phyloP scores from a whole-genome alignment of 2,888 invertebrate species.

The Caenorhabditis sp. region DNA sequence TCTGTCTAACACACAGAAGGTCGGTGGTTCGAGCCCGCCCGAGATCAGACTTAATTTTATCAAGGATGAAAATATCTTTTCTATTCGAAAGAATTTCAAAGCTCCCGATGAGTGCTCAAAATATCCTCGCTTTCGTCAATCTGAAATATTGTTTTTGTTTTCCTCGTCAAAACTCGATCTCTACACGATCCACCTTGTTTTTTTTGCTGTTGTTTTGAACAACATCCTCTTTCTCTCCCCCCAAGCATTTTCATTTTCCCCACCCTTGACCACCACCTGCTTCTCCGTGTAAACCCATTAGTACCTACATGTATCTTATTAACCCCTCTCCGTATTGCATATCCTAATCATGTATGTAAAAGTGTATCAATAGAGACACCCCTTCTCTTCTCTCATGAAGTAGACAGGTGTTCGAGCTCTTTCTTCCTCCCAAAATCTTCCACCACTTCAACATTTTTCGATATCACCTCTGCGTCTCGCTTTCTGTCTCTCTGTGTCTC shows the following conservation, averaged over 20 bases:
- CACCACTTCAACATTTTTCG: constrained; percentile 28
- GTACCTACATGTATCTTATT: constrained; percentile 39
- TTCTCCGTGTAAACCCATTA: constrained; percentile 19
- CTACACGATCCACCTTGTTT: background rate
- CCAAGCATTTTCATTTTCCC: background rate
- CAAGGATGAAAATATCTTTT: no score
- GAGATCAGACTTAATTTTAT: no score
- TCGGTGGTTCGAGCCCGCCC: constrained; percentile 79
- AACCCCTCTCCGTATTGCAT: constrained; percentile 24
- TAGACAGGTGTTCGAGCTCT: constrained; percentile 42
- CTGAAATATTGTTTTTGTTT: no score
- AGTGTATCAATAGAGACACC: constrained; percentile 43
- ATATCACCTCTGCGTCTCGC: constrained; percentile 31
- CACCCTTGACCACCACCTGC: constrained; percentile 31
- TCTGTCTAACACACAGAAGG: constrained; percentile 83
- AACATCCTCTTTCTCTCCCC: background rate
- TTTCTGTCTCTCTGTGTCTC: constrained; percentile 35
- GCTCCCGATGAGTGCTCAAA: no score
- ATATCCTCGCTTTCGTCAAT: no score
- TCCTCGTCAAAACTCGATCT: background rate
- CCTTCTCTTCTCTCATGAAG: constrained; percentile 15
- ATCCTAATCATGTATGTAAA: constrained; percentile 45
- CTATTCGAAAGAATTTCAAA: no score
- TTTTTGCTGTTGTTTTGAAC: constrained; percentile 19
- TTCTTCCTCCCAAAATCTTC: constrained; percentile 13